Base-by-base conservation (phyloP, 2,888 invertebrate species). In the Drosophila sordidula region DNA sequence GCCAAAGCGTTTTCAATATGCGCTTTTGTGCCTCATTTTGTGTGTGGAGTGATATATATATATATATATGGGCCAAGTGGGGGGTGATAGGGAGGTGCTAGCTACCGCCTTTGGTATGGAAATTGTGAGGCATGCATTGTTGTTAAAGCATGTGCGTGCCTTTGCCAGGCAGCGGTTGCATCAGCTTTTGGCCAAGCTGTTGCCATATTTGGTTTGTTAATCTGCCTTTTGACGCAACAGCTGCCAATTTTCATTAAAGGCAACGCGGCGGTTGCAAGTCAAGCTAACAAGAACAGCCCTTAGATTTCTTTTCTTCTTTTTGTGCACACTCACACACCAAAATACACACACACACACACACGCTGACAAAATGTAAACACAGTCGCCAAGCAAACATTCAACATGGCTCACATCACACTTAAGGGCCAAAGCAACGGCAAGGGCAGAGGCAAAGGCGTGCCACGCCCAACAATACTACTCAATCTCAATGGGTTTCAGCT, bases 201-300 rank as follows among this genome's bases (percentile, higher is more conserved):
- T 50, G 63, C 26, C 54, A 38, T 49, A 50, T 61, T 69, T 69
- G 57, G 56, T 59, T 61, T 57, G 57, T 50, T 50, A 64, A 74
- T 74, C 70, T 70, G 46, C 42, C 47, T 51, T 70, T 62, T 63
- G 29, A 18, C 51, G 55, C 50, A 68, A 58, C 69, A 71, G 54
- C 69, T 76, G 76, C 39, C 63, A 65, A 67, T 79, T 74, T 75
- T 69, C 70, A 81, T 77, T 74, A 72, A 69, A 45, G 46, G 50
- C 59, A 45, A 22, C 22, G 16, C 25, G n/a, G 26, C 36, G 14
- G 14, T 11, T 9, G 6, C 18, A 2, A 9, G 39, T 42, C 11
- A 41, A 26, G 41, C 50, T n/a, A 59, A 56, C 58, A 44, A 14
- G 38, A 11, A 12, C 11, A 38, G 9, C 11, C 38, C 29, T n/a